phyloP scores from a whole-genome alignment of 2,113 vertebrate genomes.

The Acrocephalus arundinaceus region DNA sequence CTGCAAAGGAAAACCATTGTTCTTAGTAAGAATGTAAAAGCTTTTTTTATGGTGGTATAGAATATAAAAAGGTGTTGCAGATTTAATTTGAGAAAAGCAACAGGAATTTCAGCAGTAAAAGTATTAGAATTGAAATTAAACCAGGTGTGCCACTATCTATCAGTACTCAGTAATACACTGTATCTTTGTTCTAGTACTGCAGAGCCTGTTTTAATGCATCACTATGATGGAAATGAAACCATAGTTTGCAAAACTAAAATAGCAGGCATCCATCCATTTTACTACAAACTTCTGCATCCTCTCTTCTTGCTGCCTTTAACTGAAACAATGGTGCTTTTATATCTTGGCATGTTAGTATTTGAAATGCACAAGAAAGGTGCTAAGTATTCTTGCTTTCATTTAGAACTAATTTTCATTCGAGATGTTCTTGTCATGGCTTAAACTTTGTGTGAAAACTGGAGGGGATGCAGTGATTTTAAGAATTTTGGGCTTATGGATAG shows the following conservation, averaged over 20 bases:
- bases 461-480: not conserved
- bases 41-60: not conserved
- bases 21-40: not conserved
- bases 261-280: not conserved
- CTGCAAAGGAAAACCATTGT: not conserved
- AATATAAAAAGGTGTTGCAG: not conserved
- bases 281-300: not conserved
- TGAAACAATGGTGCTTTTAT: not conserved
- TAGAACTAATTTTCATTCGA: slow-evolving; percentile 27
- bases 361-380: not conserved
- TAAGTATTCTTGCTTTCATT: slow-evolving; percentile 40
- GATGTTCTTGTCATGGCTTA: slow-evolving; percentile 2
- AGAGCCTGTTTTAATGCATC: not conserved
- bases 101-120: not conserved
- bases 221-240: not conserved
- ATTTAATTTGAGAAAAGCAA: not conserved
- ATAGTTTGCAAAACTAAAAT: not conserved
- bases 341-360: not conserved
- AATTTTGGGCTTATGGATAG: not conserved
- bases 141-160: not conserved
- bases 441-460: not conserved
- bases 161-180: not conserved
- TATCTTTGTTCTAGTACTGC: not conserved
- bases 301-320: not conserved
- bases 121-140: not conserved